Evolutionary conservation across 2,888 invertebrate species (phyloP).

Genomic region (Acanthopleura granulata): DNA sequence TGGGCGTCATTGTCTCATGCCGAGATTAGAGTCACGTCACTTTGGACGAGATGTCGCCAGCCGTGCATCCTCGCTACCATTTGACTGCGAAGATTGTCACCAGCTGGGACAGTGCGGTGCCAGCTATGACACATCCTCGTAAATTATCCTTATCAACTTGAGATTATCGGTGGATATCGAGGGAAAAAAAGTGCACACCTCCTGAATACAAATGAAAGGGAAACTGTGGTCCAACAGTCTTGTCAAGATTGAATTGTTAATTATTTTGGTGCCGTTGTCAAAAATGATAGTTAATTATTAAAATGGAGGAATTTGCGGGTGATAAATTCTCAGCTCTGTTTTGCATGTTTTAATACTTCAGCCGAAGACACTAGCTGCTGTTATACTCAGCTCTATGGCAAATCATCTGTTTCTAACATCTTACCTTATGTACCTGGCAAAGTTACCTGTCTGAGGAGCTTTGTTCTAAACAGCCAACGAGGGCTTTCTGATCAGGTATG

Average conservation of each 20-base stretch:
- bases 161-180: neutral
- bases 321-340: too few relatives aligned
- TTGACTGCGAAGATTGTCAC: slow-evolving; percentile 17
- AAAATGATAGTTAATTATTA: slow-evolving; percentile 2
- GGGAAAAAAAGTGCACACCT: neutral
- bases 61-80: neutral
- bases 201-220: too few relatives aligned
- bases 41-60: neutral
- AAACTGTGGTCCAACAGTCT: neutral
- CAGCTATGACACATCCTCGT: slow-evolving; percentile 1
- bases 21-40: neutral
- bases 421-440: too few relatives aligned
- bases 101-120: neutral
- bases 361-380: too few relatives aligned
- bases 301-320: neutral
- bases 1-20: neutral
- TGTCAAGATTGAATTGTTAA: neutral
- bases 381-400: too few relatives aligned
- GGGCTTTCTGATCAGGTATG: too few relatives aligned
- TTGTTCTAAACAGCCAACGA: too few relatives aligned
- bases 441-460: too few relatives aligned
- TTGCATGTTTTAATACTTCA: too few relatives aligned
- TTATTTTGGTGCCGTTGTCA: neutral
- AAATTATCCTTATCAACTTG: slow-evolving; percentile 9
- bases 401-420: too few relatives aligned